Base-by-base conservation (phyloP, 2,888 invertebrate species). In the Acanthoscelides obtectus region DNA sequence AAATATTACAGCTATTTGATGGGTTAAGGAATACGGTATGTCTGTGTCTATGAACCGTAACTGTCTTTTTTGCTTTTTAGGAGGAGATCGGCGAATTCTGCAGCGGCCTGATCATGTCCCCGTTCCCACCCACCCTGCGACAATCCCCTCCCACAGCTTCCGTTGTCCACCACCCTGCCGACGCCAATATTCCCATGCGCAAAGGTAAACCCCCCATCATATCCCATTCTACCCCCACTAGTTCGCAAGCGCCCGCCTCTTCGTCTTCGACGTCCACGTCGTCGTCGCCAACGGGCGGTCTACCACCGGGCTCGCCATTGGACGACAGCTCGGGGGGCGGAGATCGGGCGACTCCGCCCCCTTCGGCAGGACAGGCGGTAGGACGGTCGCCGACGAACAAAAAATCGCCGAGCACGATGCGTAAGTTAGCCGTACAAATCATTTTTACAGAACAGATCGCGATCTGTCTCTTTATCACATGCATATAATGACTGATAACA, bases 41-140 rank as follows among this genome's bases (percentile, higher is more conserved):
- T n/a, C n/a, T n/a, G n/a, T n/a, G n/a, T n/a, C n/a, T n/a, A n/a
- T n/a, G n/a, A n/a, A n/a, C n/a, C n/a, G n/a, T n/a, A n/a, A n/a
- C n/a, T n/a, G n/a, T n/a, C n/a, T n/a, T n/a, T n/a, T n/a, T n/a
- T n/a, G n/a, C n/a, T n/a, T n/a, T n/a, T n/a, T 70, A 89, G 89
- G 91, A 92, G 79, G 92, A 92, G 82, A 86, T 91, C 4, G 89
- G 88, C 0, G 91, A 92, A 76, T 92, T 91, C 79, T 84, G 91
- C 0, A 89, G 88, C 72, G 88, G 87, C 69, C 87, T 90, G 20
- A 82, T 91, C 66, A 76, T 88, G 45, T 88, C 88, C 66, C 88
- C 88, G 0, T 89, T 88, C 82, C 91, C 90, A 0, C 86, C 90
- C 0, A 88, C 88, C 66, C 77, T 88, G 27, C 81, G 88, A 71